Evolutionary conservation across 2,113 vertebrate species (phyloP).

Genomic region (Gymnobelideus leadbeateri): DNA sequence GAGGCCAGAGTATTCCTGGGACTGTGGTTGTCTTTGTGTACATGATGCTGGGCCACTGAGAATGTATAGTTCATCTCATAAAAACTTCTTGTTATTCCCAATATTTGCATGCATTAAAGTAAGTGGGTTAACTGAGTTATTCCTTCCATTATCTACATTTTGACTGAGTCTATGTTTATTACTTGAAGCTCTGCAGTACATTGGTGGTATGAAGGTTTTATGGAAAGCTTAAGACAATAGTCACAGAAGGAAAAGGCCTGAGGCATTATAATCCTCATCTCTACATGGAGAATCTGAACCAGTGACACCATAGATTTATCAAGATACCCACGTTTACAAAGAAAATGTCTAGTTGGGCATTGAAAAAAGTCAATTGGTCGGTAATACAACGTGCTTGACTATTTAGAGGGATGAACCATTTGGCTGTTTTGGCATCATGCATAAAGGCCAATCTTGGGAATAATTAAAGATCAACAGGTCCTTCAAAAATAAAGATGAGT

Average conservation of each 20-base stretch:
- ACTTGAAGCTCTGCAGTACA: not conserved
- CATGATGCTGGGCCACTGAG: not conserved
- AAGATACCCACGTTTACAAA: not conserved
- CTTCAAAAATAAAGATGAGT: not conserved
- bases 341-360: not conserved
- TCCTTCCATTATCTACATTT: not conserved
- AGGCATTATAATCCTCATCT: not conserved
- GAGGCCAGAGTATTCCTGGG: no score
- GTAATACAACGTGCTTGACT: not conserved
- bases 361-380: not conserved
- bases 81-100: not conserved
- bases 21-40: not conserved
- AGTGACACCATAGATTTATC: not conserved
- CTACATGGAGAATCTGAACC: not conserved
- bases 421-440: not conserved
- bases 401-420: not conserved
- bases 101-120: not conserved
- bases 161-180: not conserved
- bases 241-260: not conserved
- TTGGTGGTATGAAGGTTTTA: not conserved
- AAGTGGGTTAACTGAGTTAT: not conserved
- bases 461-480: not conserved
- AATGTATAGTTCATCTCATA: not conserved
- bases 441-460: not conserved
- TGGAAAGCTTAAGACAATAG: not conserved